Percentiles rank a stretch among this genome's conserved stretches.
Evolutionary conservation across 1,140 invertebrate species (phyloP).

Genomic region (Sesamia nonagrioides): DNA sequence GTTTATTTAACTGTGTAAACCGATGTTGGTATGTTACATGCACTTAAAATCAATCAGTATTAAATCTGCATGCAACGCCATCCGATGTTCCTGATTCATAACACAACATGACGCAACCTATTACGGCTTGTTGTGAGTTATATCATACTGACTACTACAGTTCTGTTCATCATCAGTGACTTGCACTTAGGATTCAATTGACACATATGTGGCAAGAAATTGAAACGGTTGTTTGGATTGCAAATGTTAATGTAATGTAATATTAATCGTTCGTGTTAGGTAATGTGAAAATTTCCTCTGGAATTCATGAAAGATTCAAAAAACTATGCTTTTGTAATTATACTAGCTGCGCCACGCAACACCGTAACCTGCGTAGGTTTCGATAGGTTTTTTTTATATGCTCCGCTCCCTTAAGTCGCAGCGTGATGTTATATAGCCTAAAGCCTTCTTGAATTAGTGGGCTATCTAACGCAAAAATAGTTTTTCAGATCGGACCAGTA

Average conservation of each 20-base stretch:
- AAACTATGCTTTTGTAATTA: too few species aligned
- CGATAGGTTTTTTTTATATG: too few species aligned
- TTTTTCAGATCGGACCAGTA: too few species aligned
- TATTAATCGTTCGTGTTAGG: background rate
- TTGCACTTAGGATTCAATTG: slow-evolving; percentile 8
- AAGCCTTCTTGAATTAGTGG: too few species aligned
- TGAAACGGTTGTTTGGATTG: background rate
- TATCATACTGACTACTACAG: background rate
- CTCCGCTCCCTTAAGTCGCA: too few species aligned
- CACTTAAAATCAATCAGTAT: slow-evolving; percentile 8
- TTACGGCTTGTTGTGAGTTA: slow-evolving; percentile 5
- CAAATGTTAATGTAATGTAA: background rate
- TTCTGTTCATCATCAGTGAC: background rate
- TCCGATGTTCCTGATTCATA: slow-evolving; percentile 42
- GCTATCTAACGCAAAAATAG: too few species aligned
- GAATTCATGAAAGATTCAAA: too few species aligned
- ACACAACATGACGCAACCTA: background rate
- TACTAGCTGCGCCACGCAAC: too few species aligned
- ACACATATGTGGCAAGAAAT: background rate
- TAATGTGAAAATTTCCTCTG: too few species aligned
- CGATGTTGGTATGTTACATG: background rate
- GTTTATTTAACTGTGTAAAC: background rate
- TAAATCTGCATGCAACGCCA: slow-evolving; percentile 40
- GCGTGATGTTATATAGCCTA: too few species aligned
- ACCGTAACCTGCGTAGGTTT: too few species aligned